phyloP scores from a whole-genome alignment of 2,113 vertebrate species.

The Felis chaus region DNA sequence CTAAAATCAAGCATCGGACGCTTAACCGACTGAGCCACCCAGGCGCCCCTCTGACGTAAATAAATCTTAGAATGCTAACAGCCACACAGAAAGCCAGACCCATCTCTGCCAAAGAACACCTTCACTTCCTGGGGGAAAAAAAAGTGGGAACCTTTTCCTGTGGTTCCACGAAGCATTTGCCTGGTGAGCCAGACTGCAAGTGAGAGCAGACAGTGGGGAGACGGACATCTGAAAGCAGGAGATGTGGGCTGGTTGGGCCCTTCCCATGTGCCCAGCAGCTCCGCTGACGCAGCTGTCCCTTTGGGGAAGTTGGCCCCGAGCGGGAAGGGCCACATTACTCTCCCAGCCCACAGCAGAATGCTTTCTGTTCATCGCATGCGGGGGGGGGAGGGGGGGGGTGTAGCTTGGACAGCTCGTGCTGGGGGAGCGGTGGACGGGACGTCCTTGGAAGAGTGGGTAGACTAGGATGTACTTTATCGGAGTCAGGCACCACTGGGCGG shows the following conservation, averaged over 20 bases:
- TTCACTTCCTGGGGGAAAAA: neutral
- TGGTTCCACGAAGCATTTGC: neutral
- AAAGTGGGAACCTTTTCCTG: neutral
- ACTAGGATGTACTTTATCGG: neutral
- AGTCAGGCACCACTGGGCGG: fast-evolving
- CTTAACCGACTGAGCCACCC: too few species aligned
- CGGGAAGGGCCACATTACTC: neutral
- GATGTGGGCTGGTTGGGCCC: neutral
- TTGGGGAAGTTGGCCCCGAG: constrained; percentile 39
- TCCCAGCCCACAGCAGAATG: neutral
- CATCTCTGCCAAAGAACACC: neutral
- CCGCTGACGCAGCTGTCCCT: neutral
- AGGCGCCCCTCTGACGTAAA: neutral
- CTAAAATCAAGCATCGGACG: too few species aligned
- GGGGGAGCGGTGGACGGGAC: neutral
- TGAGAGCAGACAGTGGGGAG: neutral
- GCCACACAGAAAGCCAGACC: neutral
- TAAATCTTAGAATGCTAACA: neutral
- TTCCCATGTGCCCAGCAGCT: neutral
- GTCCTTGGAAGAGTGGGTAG: neutral
- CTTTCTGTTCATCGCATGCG: neutral
- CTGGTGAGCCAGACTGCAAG: neutral
- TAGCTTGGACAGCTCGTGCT: neutral
- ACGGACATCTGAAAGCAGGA: neutral
- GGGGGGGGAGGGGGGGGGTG: neutral